Evolutionary conservation across 1,140 invertebrate species (phyloP), one percentile per base, ranked within the genome.

Genomic region (Apocrypta bakeri): DNA sequence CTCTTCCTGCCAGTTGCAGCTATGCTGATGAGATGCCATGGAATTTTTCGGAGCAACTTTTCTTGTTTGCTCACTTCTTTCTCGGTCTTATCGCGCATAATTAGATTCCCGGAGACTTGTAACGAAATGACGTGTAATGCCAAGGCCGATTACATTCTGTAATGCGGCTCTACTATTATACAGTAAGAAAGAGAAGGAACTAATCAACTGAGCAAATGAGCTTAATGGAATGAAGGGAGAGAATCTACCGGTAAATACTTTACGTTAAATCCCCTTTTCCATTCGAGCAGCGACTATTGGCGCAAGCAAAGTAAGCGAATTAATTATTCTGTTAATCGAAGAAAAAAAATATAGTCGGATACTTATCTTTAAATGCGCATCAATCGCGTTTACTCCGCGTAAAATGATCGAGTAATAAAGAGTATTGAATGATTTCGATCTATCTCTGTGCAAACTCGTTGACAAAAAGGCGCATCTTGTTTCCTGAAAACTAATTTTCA

Each of bases 401-500:
- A 25, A 71, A 77, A 77, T 71, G 74, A 82, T 82, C 42, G 66
- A 77, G 29, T 3, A 66, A 37, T 37, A 37, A 37, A 37, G 9
- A 63, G 64, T 61, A 8, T 64, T 14, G 29, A 63, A 77, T 56
- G 72, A 81, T 82, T 76, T 2, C 27, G 72, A 69, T 76, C 72
- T 64, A 27, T n/a, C n/a, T 76, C 72, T 69, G 69, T 17, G 75
- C 17, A 77, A 77, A 77, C 75, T 42, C 61, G 64, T 68, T 42
- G 76, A 25, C 63, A 4, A 9, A 78, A 78, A 77, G 24, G 63
- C 56, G 40, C 40, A 12, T 79, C 71, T 56, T 25, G 24, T 64
- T 73, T 80, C 24, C 56, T 56, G 40, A 68, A 73, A 75, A 81
- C 79, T 81, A 81, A 81, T 81, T 81, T 81, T 66, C 56, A 17